phyloP scores from a whole-genome alignment of 2,888 invertebrate species.

The Taenaris catops region DNA sequence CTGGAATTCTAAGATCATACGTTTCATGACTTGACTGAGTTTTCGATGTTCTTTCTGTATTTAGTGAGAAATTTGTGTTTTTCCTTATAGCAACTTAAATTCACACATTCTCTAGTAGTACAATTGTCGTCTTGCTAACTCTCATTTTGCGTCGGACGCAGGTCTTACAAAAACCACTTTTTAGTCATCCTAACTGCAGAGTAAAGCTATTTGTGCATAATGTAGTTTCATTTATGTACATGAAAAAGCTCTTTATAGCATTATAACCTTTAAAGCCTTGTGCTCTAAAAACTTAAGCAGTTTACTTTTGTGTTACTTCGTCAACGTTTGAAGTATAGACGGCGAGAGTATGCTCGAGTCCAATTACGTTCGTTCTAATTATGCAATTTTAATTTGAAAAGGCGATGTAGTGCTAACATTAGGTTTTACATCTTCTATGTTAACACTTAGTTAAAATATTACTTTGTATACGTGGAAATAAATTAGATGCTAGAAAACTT shows the following conservation, averaged over 20 bases:
- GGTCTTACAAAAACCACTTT: slow-evolving; percentile 1
- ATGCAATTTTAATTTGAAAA: slow-evolving; percentile 14
- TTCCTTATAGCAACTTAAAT: no score
- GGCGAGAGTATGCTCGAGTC: slow-evolving; percentile 12
- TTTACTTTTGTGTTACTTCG: slow-evolving; percentile 10
- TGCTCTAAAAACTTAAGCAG: slow-evolving; percentile 15
- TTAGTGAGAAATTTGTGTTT: no score
- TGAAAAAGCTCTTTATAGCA: slow-evolving; percentile 13
- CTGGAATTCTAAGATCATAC: no score
- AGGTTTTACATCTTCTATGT: slow-evolving; percentile 4
- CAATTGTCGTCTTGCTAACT: no score
- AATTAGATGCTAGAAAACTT: no score
- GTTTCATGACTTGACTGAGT: no score
- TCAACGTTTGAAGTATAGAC: slow-evolving; percentile 13
- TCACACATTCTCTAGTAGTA: no score
- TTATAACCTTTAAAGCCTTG: slow-evolving; percentile 16
- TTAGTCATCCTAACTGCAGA: slow-evolving; percentile 10
- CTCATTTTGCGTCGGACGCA: no score
- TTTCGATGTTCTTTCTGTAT: no score
- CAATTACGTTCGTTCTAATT: slow-evolving; percentile 18
- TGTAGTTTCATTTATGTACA: slow-evolving; percentile 25
- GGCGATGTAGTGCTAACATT: slow-evolving; percentile 6
- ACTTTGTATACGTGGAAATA: no score
- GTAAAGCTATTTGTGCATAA: slow-evolving; percentile 28
- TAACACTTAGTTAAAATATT: no score